phyloP scores from a whole-genome alignment of 2,888 invertebrate genomes.

The Amphipyra berbera region DNA sequence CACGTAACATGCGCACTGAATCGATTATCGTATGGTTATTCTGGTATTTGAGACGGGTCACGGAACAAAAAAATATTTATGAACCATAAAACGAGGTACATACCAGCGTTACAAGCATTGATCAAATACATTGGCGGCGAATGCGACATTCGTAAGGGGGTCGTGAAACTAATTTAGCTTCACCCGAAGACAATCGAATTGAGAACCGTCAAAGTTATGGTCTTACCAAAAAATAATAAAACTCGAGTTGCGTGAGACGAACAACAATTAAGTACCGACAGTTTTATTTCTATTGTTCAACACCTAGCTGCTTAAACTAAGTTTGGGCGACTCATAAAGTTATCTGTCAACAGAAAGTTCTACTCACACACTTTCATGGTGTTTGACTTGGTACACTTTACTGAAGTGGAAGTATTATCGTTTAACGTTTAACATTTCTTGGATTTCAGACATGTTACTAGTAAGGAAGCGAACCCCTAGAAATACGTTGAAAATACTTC shows the following conservation, averaged over 20 bases:
- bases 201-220: constrained; percentile 28
- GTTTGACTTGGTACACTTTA: constrained; percentile 44
- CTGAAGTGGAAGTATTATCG: constrained; percentile 29
- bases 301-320: constrained; percentile 52
- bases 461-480: constrained; percentile 4
- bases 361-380: constrained; percentile 43
- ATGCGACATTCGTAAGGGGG: constrained; percentile 42
- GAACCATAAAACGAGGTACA: constrained; percentile 74
- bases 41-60: constrained; percentile 77
- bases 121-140: constrained; percentile 70
- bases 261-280: constrained; percentile 57
- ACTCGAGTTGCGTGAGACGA: constrained; percentile 44
- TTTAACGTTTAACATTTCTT: constrained; percentile 33
- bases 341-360: constrained; percentile 59
- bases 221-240: constrained; percentile 39
- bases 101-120: constrained; percentile 70
- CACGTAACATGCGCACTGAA: constrained; percentile 82
- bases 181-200: constrained; percentile 30
- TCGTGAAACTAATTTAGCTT: constrained; percentile 39
- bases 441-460: constrained; percentile 6
- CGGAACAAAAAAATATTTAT: constrained; percentile 78
- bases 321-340: constrained; percentile 54
- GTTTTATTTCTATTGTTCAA: constrained; percentile 59
- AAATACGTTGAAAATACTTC: constrained; percentile 16
- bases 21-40: constrained; percentile 84